These are phyloP conservation scores for Peromyscus polionotus DNA, from an alignment of 2,113 vertebrate genomes.

Conservation along the genomic window DNA sequence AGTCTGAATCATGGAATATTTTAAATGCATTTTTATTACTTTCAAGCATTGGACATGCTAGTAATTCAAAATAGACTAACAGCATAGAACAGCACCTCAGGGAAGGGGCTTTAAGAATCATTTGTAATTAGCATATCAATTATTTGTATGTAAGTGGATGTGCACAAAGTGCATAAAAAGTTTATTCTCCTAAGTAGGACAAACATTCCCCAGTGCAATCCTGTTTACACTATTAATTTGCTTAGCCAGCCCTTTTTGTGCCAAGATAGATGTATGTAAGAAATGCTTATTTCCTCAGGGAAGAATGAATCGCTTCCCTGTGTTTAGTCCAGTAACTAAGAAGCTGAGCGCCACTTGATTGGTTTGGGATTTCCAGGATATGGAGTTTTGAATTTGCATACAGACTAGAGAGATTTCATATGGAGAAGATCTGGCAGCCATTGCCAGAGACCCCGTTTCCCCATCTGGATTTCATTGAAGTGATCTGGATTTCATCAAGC, in stretches of 20 bases:
- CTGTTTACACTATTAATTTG: slow-evolving; percentile 84
- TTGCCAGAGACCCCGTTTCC: slow-evolving; percentile 77
- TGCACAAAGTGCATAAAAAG: slow-evolving; percentile 79
- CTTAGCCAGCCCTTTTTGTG: slow-evolving; percentile 81
- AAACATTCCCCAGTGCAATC: slow-evolving; percentile 76
- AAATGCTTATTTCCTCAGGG: slow-evolving; percentile 83
- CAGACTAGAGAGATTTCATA: slow-evolving; percentile 77
- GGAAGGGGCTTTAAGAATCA: slow-evolving; percentile 71
- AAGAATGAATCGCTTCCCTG: slow-evolving; percentile 82
- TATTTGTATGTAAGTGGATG: slow-evolving; percentile 79
- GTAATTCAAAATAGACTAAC: slow-evolving; percentile 74
- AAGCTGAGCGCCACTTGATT: slow-evolving; percentile 76
- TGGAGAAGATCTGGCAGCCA: slow-evolving; percentile 77
- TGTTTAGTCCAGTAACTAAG: slow-evolving; percentile 82
- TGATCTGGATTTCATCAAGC: slow-evolving; percentile 83
- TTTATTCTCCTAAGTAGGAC: slow-evolving; percentile 81
- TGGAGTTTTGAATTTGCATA: slow-evolving; percentile 80
- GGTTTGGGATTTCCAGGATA: slow-evolving; percentile 80
- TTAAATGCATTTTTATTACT: slow-evolving; percentile 73
- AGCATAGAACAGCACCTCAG: slow-evolving; percentile 64
- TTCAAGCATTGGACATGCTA: slow-evolving; percentile 67
- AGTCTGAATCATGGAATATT: slow-evolving; percentile 65
- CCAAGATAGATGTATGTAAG: slow-evolving; percentile 83
- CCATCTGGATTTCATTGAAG: slow-evolving; percentile 82
- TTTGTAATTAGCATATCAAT: slow-evolving; percentile 81